Conservation (phyloP, 23 tunicate species). For the Ascidia mentula region DNA sequence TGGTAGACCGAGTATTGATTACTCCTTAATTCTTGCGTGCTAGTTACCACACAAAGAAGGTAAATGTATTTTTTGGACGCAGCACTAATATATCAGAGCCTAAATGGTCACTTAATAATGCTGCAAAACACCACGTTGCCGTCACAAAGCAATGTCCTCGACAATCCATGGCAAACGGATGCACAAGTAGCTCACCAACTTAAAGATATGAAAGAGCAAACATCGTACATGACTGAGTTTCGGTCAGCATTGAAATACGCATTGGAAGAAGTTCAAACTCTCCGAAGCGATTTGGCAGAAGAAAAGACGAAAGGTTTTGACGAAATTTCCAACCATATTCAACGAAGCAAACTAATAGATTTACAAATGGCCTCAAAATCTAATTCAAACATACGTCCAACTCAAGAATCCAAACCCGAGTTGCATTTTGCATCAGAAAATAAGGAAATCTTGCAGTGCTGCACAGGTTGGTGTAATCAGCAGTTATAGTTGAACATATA, state of each 20-base stretch:
- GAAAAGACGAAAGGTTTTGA: slow-evolving; percentile 27
- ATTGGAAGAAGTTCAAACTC: slow-evolving; percentile 62
- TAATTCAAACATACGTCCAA: background rate
- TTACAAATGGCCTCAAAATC: background rate
- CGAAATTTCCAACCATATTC: background rate
- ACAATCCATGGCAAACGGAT: slow-evolving; percentile 1
- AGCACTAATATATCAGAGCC: too few species aligned
- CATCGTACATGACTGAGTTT: slow-evolving; percentile 67
- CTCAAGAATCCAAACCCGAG: background rate
- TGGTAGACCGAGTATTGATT: too few species aligned
- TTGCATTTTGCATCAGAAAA: background rate
- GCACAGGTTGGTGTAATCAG: too few species aligned
- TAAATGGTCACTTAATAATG: too few species aligned
- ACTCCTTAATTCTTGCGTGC: too few species aligned
- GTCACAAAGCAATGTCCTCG: too few species aligned
- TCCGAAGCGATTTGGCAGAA: slow-evolving; percentile 47
- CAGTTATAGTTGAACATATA: too few species aligned
- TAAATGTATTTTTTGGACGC: too few species aligned
- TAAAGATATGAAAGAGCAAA: slow-evolving; percentile 77
- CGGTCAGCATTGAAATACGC: slow-evolving; percentile 65
- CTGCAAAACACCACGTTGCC: too few species aligned
- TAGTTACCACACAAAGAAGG: too few species aligned
- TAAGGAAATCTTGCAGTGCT: too few species aligned
- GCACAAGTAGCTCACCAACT: slow-evolving; percentile 33
- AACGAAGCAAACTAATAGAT: background rate